Base-by-base conservation (phyloP, 2,113 vertebrate species). In the Galeopterus variegatus region DNA sequence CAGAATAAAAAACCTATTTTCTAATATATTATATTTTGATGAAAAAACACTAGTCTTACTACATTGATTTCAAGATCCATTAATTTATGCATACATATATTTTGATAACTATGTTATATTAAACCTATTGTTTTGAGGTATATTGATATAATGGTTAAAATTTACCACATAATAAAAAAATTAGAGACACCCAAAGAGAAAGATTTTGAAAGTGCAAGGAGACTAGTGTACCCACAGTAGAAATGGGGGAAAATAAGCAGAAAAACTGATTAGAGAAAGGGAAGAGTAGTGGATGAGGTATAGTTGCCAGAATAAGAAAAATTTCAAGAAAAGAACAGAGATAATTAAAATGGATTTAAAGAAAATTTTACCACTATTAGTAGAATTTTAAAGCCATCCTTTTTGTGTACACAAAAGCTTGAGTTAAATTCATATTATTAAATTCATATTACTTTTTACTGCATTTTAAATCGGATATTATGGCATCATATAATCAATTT, bases 1-100 rank as follows among this genome's bases (percentile, higher is more conserved):
- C 19, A 72, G 31, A 80, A 56, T 18, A 81, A 84, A 81, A 84
- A 96, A 65, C 12, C 36, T 60, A 52, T 67, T n/a, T 95, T 73
- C 21, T 41, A 17, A 79, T 85, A 70, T n/a, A 48, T 58, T 88
- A 7, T 79, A 65, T 60, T 85, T 56, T 36, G 76, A 21, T 45
- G 60, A 62, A 83, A 79, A 70, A 76, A 54, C 48, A 90, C 7
- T 36, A 1, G 5, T 79, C 28, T 89, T 58, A 60, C 15, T 23
- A 26, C 26, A 21, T 26, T 64, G 33, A 87, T 82, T 60, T 86
- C 4, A 77, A 54, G 36, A 56, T 45, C 17, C 5, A 36, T 36
- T 65, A 90, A 65, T n/a, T 5, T 14, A 41, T 33, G 17, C 67
- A 86, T 83, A 87, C 2, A 2, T 72, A 58, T 0, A 67, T 82